A percentile compares a stretch with the other conserved stretches of the same genome.
Evolutionary conservation across 2,888 invertebrate genomes (phyloP).

Genomic region (Xanthorhoe designata): DNA sequence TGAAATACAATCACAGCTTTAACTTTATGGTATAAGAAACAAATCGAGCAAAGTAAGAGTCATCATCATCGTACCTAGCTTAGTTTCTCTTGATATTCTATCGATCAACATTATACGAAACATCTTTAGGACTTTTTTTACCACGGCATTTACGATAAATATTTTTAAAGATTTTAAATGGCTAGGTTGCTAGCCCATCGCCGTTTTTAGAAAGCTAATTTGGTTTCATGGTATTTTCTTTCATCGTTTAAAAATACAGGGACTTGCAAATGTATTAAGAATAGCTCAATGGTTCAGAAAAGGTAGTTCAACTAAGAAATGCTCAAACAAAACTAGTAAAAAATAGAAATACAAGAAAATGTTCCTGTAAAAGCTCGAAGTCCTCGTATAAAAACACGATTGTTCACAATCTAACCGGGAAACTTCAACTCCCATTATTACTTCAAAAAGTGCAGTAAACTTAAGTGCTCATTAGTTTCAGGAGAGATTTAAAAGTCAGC

Average conservation of each 20-base stretch:
- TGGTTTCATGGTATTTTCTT: too few relatives aligned
- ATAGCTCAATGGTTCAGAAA: too few relatives aligned
- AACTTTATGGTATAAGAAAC: slow-evolving; percentile 3
- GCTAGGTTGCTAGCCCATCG: too few relatives aligned
- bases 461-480: slow-evolving; percentile 64
- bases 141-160: too few relatives aligned
- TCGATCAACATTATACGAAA: too few relatives aligned
- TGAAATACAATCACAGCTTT: slow-evolving; percentile 18
- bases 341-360: background rate
- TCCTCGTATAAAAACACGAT: slow-evolving; percentile 40
- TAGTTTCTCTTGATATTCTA: too few relatives aligned
- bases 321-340: slow-evolving; percentile 6
- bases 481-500: slow-evolving; percentile 51
- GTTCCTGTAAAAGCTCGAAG: slow-evolving; percentile 3
- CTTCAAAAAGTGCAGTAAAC: slow-evolving; percentile 71
- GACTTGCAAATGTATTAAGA: too few relatives aligned
- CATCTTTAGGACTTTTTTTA: too few relatives aligned
- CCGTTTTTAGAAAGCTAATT: too few relatives aligned
- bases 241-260: too few relatives aligned
- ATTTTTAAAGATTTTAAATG: too few relatives aligned
- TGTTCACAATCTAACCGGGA: slow-evolving; percentile 55
- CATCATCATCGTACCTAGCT: background rate
- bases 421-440: slow-evolving; percentile 72
- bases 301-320: background rate
- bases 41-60: background rate